phyloP scores from a whole-genome alignment of 2,888 invertebrate genomes.

The Thecocarcelia acutangulata region DNA sequence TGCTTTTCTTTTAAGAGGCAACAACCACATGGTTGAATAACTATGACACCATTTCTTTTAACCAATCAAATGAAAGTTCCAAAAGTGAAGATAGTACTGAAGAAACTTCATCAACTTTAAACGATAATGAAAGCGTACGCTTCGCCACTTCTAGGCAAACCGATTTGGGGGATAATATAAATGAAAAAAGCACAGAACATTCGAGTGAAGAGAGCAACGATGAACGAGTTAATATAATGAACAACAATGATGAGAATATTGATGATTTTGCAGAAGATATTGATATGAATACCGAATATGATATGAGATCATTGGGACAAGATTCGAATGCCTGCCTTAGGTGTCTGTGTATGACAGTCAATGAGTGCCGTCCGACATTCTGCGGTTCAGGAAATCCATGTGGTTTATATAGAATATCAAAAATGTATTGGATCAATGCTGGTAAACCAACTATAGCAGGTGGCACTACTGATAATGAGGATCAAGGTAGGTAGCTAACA shows the following conservation, averaged over 20 bases:
- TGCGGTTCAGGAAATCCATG: conserved; percentile 70
- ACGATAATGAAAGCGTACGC: not conserved
- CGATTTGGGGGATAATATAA: not conserved
- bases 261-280: conserved; percentile 2
- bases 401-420: conserved; percentile 75
- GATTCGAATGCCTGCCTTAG: conserved; percentile 70
- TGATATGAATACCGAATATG: not conserved
- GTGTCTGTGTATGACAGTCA: conserved; percentile 74
- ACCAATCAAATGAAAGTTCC: not conserved
- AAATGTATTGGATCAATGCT: conserved; percentile 76
- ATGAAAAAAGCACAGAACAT: not conserved
- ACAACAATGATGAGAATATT: not conserved
- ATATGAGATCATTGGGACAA: not conserved
- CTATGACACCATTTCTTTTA: not conserved
- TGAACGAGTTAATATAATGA: not conserved
- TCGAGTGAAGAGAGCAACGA: not conserved
- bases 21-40: conserved; percentile 15
- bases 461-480: conserved; percentile 36
- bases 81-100: not conserved
- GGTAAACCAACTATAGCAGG: conserved; percentile 67
- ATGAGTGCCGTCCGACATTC: conserved; percentile 69
- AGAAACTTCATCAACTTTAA: not conserved
- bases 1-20: not conserved
- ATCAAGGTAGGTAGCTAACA: conserved; percentile 48
- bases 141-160: not conserved